Percentiles rank a stretch among this genome's conserved stretches.
Conservation (phyloP, 2,113 vertebrate genomes). For the Falco punctatus region DNA sequence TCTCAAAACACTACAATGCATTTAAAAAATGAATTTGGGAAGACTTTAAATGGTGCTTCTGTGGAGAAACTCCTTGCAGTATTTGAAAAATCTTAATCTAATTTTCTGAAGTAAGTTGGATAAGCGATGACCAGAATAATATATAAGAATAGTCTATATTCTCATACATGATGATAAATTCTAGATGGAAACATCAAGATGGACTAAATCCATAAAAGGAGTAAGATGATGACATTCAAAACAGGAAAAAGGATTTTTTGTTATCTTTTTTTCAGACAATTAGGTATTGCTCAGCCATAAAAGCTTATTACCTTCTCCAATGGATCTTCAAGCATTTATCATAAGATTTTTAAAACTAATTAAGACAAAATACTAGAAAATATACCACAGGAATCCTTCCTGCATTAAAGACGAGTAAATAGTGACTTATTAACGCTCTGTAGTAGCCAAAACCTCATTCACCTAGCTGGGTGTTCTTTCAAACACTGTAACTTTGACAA, state of each 20-base stretch:
- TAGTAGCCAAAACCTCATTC: not conserved
- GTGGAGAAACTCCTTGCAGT: not conserved
- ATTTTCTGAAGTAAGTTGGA: constrained; percentile 7
- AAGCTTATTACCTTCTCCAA: constrained; percentile 4
- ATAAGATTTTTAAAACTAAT: constrained; percentile 16
- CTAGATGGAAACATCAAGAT: not conserved
- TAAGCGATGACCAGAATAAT: not conserved
- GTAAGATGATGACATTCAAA: constrained; percentile 20
- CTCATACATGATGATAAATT: constrained; percentile 8
- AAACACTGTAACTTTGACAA: not conserved
- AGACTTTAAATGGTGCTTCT: not conserved
- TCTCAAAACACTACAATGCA: not conserved
- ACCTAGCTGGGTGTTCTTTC: not conserved
- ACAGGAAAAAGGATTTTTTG: not conserved
- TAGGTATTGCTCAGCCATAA: constrained; percentile 12
- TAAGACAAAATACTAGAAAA: constrained; percentile 17
- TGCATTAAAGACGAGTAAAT: not conserved
- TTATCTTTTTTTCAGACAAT: constrained; percentile 26
- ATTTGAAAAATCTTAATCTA: constrained; percentile 5
- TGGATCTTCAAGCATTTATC: constrained; percentile 10
- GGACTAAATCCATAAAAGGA: not conserved
- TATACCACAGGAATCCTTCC: not conserved
- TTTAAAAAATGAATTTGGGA: not conserved
- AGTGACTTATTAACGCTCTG: not conserved
- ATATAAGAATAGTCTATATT: not conserved